Conservation (phyloP, 2,888 invertebrate genomes). For the Ischnura elegans region DNA sequence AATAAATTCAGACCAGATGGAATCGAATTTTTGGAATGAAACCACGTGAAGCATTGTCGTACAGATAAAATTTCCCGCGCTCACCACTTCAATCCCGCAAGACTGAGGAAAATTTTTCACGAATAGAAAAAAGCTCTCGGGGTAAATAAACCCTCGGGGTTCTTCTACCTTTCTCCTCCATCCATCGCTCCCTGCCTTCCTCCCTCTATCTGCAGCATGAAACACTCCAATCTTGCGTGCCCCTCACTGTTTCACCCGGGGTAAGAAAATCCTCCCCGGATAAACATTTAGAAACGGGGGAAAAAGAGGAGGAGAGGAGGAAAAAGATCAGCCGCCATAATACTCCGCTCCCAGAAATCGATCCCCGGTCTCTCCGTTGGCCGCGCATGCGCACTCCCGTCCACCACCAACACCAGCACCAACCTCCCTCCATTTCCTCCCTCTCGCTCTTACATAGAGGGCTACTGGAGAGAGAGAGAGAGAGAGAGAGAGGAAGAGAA, state of each 20-base stretch:
- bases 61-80: neutral
- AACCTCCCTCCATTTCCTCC: neutral
- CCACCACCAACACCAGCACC: neutral
- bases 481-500: neutral
- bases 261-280: constrained; percentile 39
- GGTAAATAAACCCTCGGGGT: constrained; percentile 41
- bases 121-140: neutral
- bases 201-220: neutral
- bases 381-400: constrained; percentile 39
- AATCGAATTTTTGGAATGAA: neutral
- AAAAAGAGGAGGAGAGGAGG: neutral
- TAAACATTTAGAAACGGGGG: constrained; percentile 21
- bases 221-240: neutral
- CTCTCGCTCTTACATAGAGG: constrained; percentile 19
- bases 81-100: neutral
- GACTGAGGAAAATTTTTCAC: neutral
- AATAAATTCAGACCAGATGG: neutral
- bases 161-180: neutral
- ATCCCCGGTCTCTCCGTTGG: constrained; percentile 57
- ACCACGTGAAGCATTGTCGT: neutral
- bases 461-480: neutral
- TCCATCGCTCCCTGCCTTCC: no score
- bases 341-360: constrained; percentile 61
- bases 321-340: constrained; percentile 64
- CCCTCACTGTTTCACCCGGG: neutral